Conservation (phyloP, 1,140 invertebrate species). For the Tribolium madens region DNA sequence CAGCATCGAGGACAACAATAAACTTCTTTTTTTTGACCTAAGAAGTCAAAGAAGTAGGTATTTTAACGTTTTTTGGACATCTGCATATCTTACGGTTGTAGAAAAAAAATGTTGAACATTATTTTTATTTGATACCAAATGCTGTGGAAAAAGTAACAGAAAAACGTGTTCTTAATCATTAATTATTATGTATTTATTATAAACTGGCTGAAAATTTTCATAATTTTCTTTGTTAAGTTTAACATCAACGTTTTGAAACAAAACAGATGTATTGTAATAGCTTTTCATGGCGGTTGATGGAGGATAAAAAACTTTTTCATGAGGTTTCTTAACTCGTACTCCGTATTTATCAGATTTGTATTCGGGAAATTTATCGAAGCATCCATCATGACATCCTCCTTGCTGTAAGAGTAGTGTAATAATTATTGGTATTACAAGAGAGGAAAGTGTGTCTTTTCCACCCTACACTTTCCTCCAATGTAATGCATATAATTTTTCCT, state of each 20-base stretch:
- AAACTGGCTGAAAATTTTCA: conserved; percentile 52
- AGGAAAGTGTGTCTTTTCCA: too few relatives aligned
- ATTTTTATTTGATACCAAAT: too few relatives aligned
- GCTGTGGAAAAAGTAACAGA: too few relatives aligned
- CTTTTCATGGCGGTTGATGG: conserved; percentile 56
- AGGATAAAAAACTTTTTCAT: conserved; percentile 53
- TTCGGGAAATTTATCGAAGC: conserved; percentile 61
- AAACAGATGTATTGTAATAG: conserved; percentile 54
- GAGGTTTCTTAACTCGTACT: conserved; percentile 42
- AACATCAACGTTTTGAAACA: conserved; percentile 55
- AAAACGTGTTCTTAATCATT: neutral
- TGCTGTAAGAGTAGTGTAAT: conserved; percentile 50
- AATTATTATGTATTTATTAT: conserved; percentile 32
- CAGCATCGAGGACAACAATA: too few relatives aligned
- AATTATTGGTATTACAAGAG: too few relatives aligned
- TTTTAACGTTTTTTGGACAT: too few relatives aligned
- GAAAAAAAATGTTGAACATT: too few relatives aligned
- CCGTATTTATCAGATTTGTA: conserved; percentile 56
- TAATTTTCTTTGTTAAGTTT: conserved; percentile 57
- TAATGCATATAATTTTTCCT: too few relatives aligned
- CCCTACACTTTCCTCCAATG: too few relatives aligned
- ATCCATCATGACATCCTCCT: conserved; percentile 61
- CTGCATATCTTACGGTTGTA: too few relatives aligned
- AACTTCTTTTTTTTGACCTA: too few relatives aligned
- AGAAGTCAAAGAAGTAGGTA: too few relatives aligned